phyloP scores from a whole-genome alignment of 2,888 invertebrate species.

The Electrophaes corylata region DNA sequence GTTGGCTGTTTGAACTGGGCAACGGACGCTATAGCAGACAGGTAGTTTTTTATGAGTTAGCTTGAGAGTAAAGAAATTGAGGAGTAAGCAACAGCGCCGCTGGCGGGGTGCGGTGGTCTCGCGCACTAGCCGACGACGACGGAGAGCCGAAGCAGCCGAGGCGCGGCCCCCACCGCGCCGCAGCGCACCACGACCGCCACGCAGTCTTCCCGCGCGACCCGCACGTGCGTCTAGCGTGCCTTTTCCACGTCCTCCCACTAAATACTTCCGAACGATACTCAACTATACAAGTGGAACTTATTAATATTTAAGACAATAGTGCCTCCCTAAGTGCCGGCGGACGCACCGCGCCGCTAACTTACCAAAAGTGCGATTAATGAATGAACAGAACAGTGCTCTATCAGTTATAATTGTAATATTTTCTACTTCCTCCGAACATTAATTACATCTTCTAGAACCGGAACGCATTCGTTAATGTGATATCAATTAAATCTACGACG shows the following conservation, averaged over 20 bases:
- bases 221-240: slow-evolving; percentile 79
- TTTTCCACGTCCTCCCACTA: slow-evolving; percentile 52
- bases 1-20: slow-evolving; percentile 12
- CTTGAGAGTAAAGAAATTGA: slow-evolving; percentile 24
- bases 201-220: slow-evolving; percentile 83
- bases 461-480: slow-evolving; percentile 73
- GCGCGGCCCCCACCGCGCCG: slow-evolving; percentile 66
- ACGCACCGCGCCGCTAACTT: slow-evolving; percentile 47
- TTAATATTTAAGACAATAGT: slow-evolving; percentile 49
- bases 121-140: slow-evolving; percentile 45
- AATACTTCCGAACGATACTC: slow-evolving; percentile 65
- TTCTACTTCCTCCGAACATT: slow-evolving; percentile 74
- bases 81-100: slow-evolving; percentile 58
- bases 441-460: slow-evolving; percentile 76
- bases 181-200: slow-evolving; percentile 74
- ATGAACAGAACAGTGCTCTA: slow-evolving; percentile 64
- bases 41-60: slow-evolving; percentile 21
- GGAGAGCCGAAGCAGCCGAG: slow-evolving; percentile 42
- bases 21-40: slow-evolving; percentile 13
- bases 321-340: slow-evolving; percentile 52
- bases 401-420: slow-evolving; percentile 74
- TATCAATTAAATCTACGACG: slow-evolving; percentile 53
- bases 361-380: slow-evolving; percentile 54
- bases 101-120: slow-evolving; percentile 54
- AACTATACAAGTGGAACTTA: slow-evolving; percentile 58